Conservation (phyloP, 1,140 invertebrate genomes). For the Myzus persicae region DNA sequence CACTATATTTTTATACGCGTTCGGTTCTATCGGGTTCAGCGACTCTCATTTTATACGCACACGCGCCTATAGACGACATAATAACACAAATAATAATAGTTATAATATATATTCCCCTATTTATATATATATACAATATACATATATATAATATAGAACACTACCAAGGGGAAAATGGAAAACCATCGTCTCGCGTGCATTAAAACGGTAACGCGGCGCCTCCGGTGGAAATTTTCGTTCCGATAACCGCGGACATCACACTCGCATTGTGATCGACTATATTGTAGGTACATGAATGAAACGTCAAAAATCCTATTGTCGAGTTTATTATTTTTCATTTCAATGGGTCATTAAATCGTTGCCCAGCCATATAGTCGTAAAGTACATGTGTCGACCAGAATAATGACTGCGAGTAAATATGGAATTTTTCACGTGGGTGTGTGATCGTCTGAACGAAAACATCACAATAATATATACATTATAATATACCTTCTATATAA, state of each 20-base stretch:
- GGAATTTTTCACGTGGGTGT: slow-evolving; percentile 57
- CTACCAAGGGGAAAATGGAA: not conserved
- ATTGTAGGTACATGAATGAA: slow-evolving; percentile 49
- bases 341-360: slow-evolving; percentile 56
- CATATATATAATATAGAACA: not conserved
- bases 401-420: slow-evolving; percentile 54
- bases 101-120: not conserved
- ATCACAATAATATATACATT: slow-evolving; percentile 44
- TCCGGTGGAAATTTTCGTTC: not conserved
- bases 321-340: slow-evolving; percentile 38
- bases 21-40: not conserved
- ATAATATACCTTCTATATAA: not conserved
- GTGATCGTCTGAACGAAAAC: slow-evolving; percentile 53
- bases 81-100: not conserved
- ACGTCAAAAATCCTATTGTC: slow-evolving; percentile 41
- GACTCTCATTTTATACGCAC: not conserved
- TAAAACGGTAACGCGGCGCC: slow-evolving; percentile 29
- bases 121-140: not conserved
- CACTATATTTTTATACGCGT: not conserved
- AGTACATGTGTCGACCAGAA: slow-evolving; percentile 55
- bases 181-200: not conserved
- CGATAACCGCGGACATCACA: slow-evolving; percentile 31
- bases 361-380: not conserved
- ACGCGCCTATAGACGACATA: not conserved
- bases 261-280: slow-evolving; percentile 43